Conservation (phyloP, 2,113 vertebrate species). For the Amblyopsis rosae region DNA sequence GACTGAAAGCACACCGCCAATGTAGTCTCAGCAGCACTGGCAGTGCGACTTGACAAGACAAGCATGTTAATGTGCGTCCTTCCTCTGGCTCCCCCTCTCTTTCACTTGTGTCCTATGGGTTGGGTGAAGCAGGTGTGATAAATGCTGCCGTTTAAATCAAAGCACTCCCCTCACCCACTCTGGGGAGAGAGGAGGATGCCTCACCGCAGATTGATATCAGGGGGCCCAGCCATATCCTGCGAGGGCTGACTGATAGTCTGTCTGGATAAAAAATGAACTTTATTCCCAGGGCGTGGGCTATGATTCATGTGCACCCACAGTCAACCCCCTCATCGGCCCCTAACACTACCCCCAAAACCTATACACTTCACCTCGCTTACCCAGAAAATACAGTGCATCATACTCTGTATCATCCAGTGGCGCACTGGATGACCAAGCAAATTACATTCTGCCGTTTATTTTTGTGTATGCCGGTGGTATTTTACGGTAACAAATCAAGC, state of each 20-base stretch:
- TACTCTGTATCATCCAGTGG: constrained; percentile 1
- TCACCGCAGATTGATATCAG: constrained; percentile 74
- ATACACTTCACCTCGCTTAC: constrained; percentile 24
- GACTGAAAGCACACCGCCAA: constrained; percentile 6
- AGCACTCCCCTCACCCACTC: constrained; percentile 52
- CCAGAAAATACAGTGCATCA: constrained; percentile 54
- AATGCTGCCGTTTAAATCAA: constrained; percentile 75
- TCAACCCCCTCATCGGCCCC: constrained; percentile 17
- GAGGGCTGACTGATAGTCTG: constrained; percentile 73
- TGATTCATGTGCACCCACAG: constrained; percentile 65
- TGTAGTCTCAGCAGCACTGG: background rate
- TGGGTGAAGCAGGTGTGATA: constrained; percentile 71
- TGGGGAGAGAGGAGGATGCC: constrained; percentile 65
- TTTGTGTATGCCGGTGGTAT: constrained; percentile 17
- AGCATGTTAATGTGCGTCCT: constrained; percentile 37
- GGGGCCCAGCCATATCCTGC: constrained; percentile 55
- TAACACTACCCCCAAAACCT: background rate
- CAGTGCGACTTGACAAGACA: constrained; percentile 36
- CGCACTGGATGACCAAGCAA: constrained; percentile 11
- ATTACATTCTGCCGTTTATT: constrained; percentile 30
- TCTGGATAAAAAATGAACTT: constrained; percentile 74
- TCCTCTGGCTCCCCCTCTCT: constrained; percentile 8
- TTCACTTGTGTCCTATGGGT: constrained; percentile 51
- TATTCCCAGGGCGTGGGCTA: constrained; percentile 60
- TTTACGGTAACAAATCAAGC: constrained; percentile 9